phyloP scores from a whole-genome alignment of 2,113 vertebrate genomes.

The Elachura formosa region DNA sequence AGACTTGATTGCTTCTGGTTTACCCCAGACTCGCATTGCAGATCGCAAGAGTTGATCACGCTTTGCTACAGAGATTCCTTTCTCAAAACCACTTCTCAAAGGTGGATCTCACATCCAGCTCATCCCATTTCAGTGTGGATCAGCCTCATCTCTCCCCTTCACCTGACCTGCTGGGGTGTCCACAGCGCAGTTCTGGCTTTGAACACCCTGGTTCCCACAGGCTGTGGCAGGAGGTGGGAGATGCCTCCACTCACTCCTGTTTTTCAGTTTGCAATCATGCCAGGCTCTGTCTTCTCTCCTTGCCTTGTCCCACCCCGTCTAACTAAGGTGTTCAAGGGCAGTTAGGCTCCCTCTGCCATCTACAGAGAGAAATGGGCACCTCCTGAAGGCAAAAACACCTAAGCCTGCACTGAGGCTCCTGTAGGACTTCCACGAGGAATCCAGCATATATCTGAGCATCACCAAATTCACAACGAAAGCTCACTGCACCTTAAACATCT shows the following conservation, averaged over 20 bases:
- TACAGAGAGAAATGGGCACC: neutral
- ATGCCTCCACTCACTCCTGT: neutral
- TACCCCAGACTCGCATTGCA: neutral
- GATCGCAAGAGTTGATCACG: neutral
- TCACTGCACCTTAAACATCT: neutral
- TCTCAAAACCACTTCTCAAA: neutral
- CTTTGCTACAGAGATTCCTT: neutral
- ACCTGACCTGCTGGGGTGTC: neutral
- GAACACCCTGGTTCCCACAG: neutral
- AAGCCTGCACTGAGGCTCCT: neutral
- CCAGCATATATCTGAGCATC: neutral
- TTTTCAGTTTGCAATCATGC: neutral
- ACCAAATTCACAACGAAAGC: neutral
- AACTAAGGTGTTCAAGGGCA: neutral
- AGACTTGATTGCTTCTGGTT: neutral
- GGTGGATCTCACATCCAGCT: neutral
- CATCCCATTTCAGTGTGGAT: accelerated
- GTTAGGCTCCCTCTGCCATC: neutral
- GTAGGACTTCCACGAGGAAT: accelerated
- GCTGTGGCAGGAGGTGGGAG: neutral
- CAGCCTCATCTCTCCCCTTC: neutral
- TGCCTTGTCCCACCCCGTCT: neutral
- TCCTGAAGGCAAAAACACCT: neutral
- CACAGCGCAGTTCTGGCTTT: neutral
- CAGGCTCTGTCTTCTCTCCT: neutral